Evolutionary conservation across 2,113 vertebrate species (phyloP).

Genomic region (Lasiurus cinereus): DNA sequence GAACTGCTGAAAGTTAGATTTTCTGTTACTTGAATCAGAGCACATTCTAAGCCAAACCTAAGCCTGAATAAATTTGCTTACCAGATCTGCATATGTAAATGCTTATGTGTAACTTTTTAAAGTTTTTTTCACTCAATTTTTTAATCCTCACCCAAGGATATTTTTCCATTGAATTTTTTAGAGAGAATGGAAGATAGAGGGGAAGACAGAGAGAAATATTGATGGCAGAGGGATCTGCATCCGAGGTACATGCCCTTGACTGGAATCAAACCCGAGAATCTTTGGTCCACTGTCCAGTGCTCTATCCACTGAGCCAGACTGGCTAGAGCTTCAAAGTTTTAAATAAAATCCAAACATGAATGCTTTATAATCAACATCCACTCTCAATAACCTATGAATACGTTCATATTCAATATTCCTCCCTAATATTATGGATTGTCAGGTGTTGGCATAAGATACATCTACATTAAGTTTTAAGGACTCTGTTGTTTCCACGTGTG

Average conservation of each 20-base stretch:
- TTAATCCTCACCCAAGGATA: too few relatives aligned
- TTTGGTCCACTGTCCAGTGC: too few relatives aligned
- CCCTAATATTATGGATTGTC: neutral
- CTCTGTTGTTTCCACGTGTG: neutral
- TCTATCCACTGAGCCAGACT: too few relatives aligned
- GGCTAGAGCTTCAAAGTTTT: neutral
- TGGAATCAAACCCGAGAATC: too few relatives aligned
- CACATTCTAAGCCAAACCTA: neutral
- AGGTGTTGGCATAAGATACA: neutral
- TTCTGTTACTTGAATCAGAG: conserved; percentile 30
- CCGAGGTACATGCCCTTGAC: too few relatives aligned
- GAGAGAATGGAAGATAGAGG: too few relatives aligned
- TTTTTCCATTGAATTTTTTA: too few relatives aligned
- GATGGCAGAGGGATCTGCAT: too few relatives aligned
- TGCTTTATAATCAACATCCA: neutral
- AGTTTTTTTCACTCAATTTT: neutral
- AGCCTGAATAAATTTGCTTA: neutral
- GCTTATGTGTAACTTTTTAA: neutral
- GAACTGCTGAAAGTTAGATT: neutral
- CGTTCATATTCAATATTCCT: neutral
- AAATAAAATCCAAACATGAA: neutral
- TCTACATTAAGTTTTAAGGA: neutral
- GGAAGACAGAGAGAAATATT: too few relatives aligned
- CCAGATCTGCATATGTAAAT: conserved; percentile 17
- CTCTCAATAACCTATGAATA: neutral